Evolutionary conservation across 2,888 invertebrate species (phyloP).

Genomic region (Xestia c-nigrum): DNA sequence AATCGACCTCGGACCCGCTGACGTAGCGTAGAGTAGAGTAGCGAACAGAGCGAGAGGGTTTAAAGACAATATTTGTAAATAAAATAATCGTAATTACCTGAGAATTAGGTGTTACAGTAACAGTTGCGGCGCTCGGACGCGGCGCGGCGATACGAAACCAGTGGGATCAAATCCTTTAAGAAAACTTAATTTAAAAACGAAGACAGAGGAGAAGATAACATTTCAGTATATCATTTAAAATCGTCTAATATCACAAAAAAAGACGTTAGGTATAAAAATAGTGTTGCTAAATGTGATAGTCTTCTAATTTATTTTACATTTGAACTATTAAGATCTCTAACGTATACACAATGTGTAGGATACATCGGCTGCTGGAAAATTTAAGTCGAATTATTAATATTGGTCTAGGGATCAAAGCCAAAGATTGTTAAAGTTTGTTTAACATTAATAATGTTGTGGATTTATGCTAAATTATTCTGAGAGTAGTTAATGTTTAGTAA

Average conservation of each 20-base stretch:
- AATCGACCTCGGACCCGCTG: constrained; percentile 87
- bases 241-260: constrained; percentile 87
- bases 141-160: constrained; percentile 88
- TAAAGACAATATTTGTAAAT: constrained; percentile 91
- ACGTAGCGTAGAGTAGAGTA: constrained; percentile 88
- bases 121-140: constrained; percentile 74
- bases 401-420: constrained; percentile 96
- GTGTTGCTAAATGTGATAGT: constrained; percentile 90
- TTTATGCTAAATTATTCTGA: constrained; percentile 90
- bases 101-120: constrained; percentile 87
- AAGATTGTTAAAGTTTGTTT: constrained; percentile 93
- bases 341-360: constrained; percentile 81
- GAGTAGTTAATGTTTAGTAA: constrained; percentile 86
- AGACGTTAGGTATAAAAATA: constrained; percentile 89
- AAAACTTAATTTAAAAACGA: constrained; percentile 87
- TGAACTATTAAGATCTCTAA: constrained; percentile 86
- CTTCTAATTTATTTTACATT: constrained; percentile 89
- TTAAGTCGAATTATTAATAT: constrained; percentile 89
- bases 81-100: constrained; percentile 89
- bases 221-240: constrained; percentile 86
- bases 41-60: constrained; percentile 90
- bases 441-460: constrained; percentile 90
- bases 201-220: constrained; percentile 83
- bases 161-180: constrained; percentile 91
- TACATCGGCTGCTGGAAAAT: constrained; percentile 84